Conservation (phyloP, 1,140 invertebrate genomes). For the Bombus superbus region DNA sequence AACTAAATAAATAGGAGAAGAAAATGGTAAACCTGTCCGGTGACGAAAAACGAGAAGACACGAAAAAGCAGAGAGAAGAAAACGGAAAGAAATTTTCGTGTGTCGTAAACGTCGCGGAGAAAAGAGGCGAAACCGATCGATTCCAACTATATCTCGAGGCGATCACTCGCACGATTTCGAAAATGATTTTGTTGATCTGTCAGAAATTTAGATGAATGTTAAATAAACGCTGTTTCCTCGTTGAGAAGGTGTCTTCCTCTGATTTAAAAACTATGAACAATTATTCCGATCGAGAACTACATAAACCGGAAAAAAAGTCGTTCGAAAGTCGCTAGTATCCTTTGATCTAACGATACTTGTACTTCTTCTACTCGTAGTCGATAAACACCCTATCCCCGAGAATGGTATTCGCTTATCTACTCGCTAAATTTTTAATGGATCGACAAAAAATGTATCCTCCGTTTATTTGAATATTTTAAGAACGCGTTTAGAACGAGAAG, state of each 20-base stretch:
- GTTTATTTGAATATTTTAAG: background rate
- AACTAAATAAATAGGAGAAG: background rate
- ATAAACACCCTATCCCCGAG: background rate
- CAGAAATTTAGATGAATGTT: constrained; percentile 41
- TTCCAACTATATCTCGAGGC: background rate
- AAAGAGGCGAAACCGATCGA: background rate
- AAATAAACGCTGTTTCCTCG: constrained; percentile 35
- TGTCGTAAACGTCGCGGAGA: background rate
- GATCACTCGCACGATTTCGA: background rate
- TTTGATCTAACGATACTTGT: background rate
- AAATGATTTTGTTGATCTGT: constrained; percentile 40
- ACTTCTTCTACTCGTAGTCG: background rate
- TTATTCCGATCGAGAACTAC: background rate
- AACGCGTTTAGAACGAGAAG: constrained; percentile 11
- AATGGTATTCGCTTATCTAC: background rate
- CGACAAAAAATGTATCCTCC: constrained; percentile 8
- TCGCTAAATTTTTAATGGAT: constrained; percentile 49
- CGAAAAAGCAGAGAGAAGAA: background rate
- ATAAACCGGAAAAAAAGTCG: no score
- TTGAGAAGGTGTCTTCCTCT: constrained; percentile 32
- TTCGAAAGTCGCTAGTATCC: background rate
- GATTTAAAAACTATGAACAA: constrained; percentile 1
- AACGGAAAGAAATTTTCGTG: background rate
- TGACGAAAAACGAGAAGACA: background rate
- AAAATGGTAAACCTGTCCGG: background rate